Conservation (phyloP, 2,888 invertebrate genomes). For the Brenthis ino region DNA sequence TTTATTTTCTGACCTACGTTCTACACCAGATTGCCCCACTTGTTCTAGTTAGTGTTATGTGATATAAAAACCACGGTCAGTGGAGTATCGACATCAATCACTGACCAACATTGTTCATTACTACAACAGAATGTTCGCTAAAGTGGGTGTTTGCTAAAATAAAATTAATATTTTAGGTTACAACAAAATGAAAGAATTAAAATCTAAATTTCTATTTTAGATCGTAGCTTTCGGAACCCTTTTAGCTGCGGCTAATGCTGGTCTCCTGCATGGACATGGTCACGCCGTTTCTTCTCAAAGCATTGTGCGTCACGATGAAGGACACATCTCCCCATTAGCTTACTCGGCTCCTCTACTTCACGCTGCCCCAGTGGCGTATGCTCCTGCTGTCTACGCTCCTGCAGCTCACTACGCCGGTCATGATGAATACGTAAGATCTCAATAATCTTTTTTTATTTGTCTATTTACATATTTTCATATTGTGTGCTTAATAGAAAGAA, state of each 20-base stretch:
- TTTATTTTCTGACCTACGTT: slow-evolving; percentile 26
- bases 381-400: slow-evolving; percentile 48
- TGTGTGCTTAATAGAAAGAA: too few relatives aligned
- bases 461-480: not conserved
- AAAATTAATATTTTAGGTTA: not conserved
- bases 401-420: slow-evolving; percentile 45
- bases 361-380: slow-evolving; percentile 46
- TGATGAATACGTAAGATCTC: slow-evolving; percentile 48
- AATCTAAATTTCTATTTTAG: slow-evolving; percentile 31
- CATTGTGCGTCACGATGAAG: slow-evolving; percentile 55
- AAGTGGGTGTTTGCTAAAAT: slow-evolving; percentile 50
- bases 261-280: slow-evolving; percentile 51
- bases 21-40: slow-evolving; percentile 32
- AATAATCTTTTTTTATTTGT: not conserved
- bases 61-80: slow-evolving; percentile 36
- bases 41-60: slow-evolving; percentile 30
- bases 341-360: slow-evolving; percentile 49
- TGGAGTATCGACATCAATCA: slow-evolving; percentile 60
- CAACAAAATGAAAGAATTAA: not conserved
- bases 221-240: slow-evolving; percentile 50
- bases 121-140: slow-evolving; percentile 65
- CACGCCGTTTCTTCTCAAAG: slow-evolving; percentile 59
- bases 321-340: slow-evolving; percentile 43
- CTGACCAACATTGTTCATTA: slow-evolving; percentile 53
- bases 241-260: slow-evolving; percentile 63